These are phyloP conservation scores for Setipinna tenuifilis DNA, from an alignment of 2,797 vertebrate genomes.

Conservation along the genomic window DNA sequence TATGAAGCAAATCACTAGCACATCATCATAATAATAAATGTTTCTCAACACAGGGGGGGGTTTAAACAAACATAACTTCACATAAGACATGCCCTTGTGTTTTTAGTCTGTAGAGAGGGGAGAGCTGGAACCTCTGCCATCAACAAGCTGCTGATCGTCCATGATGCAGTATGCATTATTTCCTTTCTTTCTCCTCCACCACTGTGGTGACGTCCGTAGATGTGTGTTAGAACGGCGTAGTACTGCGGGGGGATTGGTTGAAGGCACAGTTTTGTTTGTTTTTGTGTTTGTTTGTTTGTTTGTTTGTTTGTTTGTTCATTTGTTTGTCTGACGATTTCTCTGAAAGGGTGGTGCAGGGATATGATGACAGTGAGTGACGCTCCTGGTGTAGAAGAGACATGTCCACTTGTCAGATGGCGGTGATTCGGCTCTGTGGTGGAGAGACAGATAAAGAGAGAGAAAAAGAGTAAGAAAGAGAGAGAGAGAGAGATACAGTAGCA, in stretches of 20 bases:
- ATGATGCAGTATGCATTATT: neutral
- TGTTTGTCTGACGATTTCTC: neutral
- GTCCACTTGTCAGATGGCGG: constrained; percentile 49
- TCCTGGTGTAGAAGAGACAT: neutral
- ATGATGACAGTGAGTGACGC: constrained; percentile 13
- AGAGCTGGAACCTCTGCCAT: constrained; percentile 49
- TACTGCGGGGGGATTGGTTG: constrained; percentile 62
- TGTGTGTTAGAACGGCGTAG: constrained; percentile 33
- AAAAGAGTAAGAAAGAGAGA: neutral
- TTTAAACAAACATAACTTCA: constrained; percentile 44
- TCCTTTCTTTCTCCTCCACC: neutral
- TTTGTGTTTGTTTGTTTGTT: constrained; percentile 40
- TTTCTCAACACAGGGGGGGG: constrained; percentile 36
- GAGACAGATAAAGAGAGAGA: neutral
- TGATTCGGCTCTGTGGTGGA: constrained; percentile 51
- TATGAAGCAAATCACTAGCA: constrained; percentile 62
- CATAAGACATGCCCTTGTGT: constrained; percentile 48
- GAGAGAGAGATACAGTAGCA: neutral
- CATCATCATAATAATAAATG: constrained; percentile 49
- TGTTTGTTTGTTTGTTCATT: constrained; percentile 37
- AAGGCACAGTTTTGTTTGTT: constrained; percentile 74
- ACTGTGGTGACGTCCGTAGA: neutral
- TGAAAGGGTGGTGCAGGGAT: constrained; percentile 32
- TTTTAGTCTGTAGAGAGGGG: constrained; percentile 39
- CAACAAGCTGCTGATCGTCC: constrained; percentile 40